Percentiles rank a stretch among this genome's conserved stretches.
phyloP scores from a whole-genome alignment of 2,888 invertebrate genomes.

The Hydrotaea diabolus region DNA sequence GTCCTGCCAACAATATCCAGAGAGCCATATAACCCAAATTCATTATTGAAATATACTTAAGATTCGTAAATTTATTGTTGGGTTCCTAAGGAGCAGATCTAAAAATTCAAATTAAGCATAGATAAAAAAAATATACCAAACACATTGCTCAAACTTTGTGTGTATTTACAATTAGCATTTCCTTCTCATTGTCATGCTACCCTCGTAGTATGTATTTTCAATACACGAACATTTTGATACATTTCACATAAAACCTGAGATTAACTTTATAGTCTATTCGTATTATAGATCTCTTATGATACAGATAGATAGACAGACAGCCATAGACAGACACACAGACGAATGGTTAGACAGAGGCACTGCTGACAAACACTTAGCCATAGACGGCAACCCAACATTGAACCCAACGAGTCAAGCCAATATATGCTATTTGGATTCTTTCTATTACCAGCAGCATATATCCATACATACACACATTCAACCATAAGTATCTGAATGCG shows the following conservation, averaged over 20 bases:
- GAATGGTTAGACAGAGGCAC: conserved; percentile 7
- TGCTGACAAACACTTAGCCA: not conserved
- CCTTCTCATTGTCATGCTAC: not conserved
- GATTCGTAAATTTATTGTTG: too few species aligned
- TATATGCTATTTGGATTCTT: not conserved
- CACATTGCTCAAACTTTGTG: too few species aligned
- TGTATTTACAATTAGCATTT: too few species aligned
- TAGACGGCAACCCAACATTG: conserved; percentile 8
- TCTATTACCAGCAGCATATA: conserved; percentile 9
- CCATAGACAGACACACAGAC: not conserved
- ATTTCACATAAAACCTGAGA: conserved; percentile 55
- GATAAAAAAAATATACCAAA: too few species aligned
- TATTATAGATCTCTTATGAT: conserved; percentile 35
- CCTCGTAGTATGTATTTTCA: conserved; percentile 34
- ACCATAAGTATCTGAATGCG: conserved; percentile 6
- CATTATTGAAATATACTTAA: too few species aligned
- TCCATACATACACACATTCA: not conserved
- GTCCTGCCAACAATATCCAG: too few species aligned
- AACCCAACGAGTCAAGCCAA: conserved; percentile 4
- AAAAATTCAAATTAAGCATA: too few species aligned
- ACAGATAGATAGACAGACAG: conserved; percentile 26
- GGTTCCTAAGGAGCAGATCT: too few species aligned
- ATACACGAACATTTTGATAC: conserved; percentile 34
- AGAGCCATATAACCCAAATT: too few species aligned
- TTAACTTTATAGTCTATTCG: conserved; percentile 57